These are phyloP conservation scores for Andrena camellia DNA, from an alignment of 2,888 invertebrate genomes.

Conservation along the genomic window DNA sequence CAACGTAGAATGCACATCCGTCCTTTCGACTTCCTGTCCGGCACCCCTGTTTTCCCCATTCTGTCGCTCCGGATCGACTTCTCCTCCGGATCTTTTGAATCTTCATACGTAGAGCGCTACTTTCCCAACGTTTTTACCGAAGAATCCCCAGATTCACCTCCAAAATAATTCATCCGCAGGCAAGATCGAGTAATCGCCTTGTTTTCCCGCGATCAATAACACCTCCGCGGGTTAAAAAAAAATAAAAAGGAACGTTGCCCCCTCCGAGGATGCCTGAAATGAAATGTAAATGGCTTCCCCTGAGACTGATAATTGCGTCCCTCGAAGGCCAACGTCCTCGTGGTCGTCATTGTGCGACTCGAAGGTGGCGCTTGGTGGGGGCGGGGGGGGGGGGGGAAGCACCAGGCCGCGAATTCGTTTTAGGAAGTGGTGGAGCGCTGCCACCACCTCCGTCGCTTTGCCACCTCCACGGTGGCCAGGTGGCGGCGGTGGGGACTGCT, in stretches of 20 bases:
- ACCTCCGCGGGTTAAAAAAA: background rate
- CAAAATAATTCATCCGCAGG: too few relatives aligned
- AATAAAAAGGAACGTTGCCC: slow-evolving; percentile 6
- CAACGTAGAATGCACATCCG: slow-evolving; percentile 51
- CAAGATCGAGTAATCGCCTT: background rate
- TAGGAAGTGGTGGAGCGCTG: slow-evolving; percentile 61
- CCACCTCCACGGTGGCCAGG: slow-evolving; percentile 62
- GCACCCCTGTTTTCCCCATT: background rate
- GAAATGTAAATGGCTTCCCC: slow-evolving; percentile 55
- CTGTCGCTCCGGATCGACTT: background rate
- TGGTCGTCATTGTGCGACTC: slow-evolving; percentile 59
- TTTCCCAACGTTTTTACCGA: background rate
- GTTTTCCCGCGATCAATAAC: background rate
- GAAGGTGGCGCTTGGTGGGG: slow-evolving; percentile 51
- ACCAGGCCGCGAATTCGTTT: slow-evolving; percentile 58
- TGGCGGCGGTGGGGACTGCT: slow-evolving; percentile 17
- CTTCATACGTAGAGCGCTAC: background rate
- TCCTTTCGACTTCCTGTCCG: slow-evolving; percentile 55
- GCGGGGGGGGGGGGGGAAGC: too few relatives aligned
- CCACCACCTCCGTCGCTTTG: slow-evolving; percentile 54
- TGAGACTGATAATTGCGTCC: slow-evolving; percentile 58
- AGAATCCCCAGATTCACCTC: too few relatives aligned
- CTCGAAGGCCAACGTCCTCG: slow-evolving; percentile 70
- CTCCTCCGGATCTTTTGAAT: background rate
- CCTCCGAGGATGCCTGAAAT: slow-evolving; percentile 38